These are phyloP conservation scores for Himalopsyche phryganea DNA, from an alignment of 1,140 invertebrate genomes.

Conservation along the genomic window DNA sequence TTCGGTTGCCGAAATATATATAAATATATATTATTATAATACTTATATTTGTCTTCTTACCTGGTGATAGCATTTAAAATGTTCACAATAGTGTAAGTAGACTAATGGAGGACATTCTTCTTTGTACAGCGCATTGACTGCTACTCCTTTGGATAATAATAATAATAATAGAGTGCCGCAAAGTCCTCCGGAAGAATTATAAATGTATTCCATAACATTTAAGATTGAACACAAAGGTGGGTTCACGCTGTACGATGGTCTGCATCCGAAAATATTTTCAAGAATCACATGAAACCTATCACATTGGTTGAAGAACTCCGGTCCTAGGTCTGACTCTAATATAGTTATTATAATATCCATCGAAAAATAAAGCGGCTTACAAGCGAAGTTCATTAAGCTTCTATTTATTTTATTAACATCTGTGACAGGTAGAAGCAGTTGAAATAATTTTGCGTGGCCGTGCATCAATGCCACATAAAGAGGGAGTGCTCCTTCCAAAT, in stretches of 20 bases:
- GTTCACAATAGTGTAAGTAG: constrained; percentile 44
- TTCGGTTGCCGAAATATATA: too few relatives aligned
- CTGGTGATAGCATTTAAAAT: constrained; percentile 35
- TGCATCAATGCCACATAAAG: constrained; percentile 41
- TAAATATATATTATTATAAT: constrained; percentile 1
- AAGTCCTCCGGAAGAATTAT: constrained; percentile 40
- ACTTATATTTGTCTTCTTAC: constrained; percentile 3
- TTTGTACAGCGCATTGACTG: constrained; percentile 41
- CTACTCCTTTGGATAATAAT: constrained; percentile 43
- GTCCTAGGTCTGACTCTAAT: constrained; percentile 42
- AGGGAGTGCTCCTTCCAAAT: constrained; percentile 39
- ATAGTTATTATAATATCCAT: constrained; percentile 43
- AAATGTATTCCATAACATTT: constrained; percentile 49
- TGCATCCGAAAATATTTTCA: constrained; percentile 40
- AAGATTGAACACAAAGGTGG: constrained; percentile 45
- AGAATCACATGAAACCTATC: constrained; percentile 41
- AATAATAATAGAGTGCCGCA: constrained; percentile 46
- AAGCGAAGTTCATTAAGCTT: constrained; percentile 44
- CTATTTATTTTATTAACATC: constrained; percentile 39
- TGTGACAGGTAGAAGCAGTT: constrained; percentile 40
- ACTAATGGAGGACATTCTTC: constrained; percentile 51
- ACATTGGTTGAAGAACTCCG: constrained; percentile 44
- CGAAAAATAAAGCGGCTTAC: constrained; percentile 48
- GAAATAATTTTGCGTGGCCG: constrained; percentile 39
- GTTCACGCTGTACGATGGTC: constrained; percentile 39